Conservation (phyloP, 2,888 invertebrate genomes). For the Meghimatium bilineatum region DNA sequence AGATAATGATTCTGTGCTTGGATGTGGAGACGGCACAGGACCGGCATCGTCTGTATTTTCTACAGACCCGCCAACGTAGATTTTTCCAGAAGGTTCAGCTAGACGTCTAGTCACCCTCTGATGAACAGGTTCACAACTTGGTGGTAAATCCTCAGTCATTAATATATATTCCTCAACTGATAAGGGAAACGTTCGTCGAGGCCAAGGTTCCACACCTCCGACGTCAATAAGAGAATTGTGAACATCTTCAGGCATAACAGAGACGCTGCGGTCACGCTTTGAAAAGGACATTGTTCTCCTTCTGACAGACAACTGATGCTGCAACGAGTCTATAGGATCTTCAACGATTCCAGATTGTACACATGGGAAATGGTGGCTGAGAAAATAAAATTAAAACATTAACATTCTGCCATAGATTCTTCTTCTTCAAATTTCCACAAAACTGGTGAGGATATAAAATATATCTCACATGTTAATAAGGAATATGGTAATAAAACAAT, state of each 20-base stretch:
- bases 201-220: constrained; percentile 64
- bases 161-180: constrained; percentile 63
- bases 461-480: no score
- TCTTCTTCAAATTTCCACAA: no score
- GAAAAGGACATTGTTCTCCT: constrained; percentile 58
- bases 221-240: constrained; percentile 49
- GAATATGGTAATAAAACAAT: no score
- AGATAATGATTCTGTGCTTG: constrained; percentile 43
- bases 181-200: constrained; percentile 68
- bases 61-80: constrained; percentile 31
- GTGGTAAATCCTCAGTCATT: constrained; percentile 60
- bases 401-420: no score
- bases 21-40: constrained; percentile 47
- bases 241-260: constrained; percentile 53
- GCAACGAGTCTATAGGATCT: constrained; percentile 13
- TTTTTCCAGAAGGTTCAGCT: constrained; percentile 36
- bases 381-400: background rate
- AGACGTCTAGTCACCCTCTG: constrained; percentile 23
- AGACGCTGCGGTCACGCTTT: constrained; percentile 49
- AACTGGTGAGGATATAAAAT: no score
- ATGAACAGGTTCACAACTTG: constrained; percentile 46
- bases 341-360: background rate
- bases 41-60: constrained; percentile 31
- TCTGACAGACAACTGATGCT: constrained; percentile 41
- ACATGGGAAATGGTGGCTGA: constrained; percentile 5